Evolutionary conservation across 1,140 invertebrate species (phyloP), one percentile per base, ranked within the genome.

Genomic region (Cherax destructor): DNA sequence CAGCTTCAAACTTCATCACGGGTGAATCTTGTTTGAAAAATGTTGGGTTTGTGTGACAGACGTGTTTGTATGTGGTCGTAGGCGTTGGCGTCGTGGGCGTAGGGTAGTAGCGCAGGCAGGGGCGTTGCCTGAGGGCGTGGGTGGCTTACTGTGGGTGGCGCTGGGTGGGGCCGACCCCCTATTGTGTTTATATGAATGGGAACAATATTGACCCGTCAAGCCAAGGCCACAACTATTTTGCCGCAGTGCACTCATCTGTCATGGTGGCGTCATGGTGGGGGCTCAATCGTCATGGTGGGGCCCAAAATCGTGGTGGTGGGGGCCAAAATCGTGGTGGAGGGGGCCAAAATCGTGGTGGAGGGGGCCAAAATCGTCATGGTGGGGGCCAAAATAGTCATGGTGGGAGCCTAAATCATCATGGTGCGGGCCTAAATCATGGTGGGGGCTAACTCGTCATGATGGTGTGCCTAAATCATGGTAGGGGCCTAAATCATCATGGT

Each of bases 121-220:
- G 83, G 30, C 83, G 83, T 69, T 85, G 83, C 7, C 74, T 50
- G 83, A 65, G 83, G 83, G 83, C 83, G 83, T 85, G 49, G 83
- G 83, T 74, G 47, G 83, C 49, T 50, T 69, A 69, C 13, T 47
- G 83, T 69, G 61, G 83, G 83, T 30, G 61, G 83, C 30, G 21
- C n/a, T 72, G 61, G 83, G 83, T 49, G 61, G 83, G 83, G 83
- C 61, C 83, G 83, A 24, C 61, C 83, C 30, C 83, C 30, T 41
- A 85, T 85, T 85, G 83, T 85, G 83, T 85, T 85, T 16, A 85
- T 72, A 85, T 85, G 83, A 85, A 85, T 72, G 83, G 83, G 69
- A 85, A 85, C 83, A 85, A 85, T 85, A 85, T 85, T 85, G 83
- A 72, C 41, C 83, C 69, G 11, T 41, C 65, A 21, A 11, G 24